Conservation (phyloP, 2,888 invertebrate species). For the Drosophila rubida region DNA sequence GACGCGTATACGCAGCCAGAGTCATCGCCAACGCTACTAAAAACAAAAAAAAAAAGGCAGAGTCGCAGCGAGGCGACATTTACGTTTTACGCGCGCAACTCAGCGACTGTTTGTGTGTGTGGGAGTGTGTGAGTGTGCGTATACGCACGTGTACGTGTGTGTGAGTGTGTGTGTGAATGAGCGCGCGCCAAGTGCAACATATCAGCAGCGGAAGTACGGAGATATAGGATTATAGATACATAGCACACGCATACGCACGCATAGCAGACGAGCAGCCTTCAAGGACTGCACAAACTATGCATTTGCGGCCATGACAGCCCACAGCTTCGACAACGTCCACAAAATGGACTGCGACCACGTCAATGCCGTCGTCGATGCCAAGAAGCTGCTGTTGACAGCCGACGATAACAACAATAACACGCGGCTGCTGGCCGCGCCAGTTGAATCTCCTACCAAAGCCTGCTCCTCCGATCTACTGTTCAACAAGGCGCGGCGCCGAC, state of each 20-base stretch:
- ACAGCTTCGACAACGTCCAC: slow-evolving; percentile 40
- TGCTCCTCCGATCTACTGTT: slow-evolving; percentile 66
- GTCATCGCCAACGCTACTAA: background rate
- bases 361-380: slow-evolving; percentile 14
- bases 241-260: slow-evolving; percentile 12
- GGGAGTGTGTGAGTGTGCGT: slow-evolving; percentile 7
- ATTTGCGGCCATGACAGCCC: slow-evolving; percentile 57
- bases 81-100: slow-evolving; percentile 79
- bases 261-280: slow-evolving; percentile 10
- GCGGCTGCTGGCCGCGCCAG: slow-evolving; percentile 43
- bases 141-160: slow-evolving; percentile 23
- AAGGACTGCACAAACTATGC: slow-evolving; percentile 56
- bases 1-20: slow-evolving; percentile 25
- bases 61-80: slow-evolving; percentile 41
- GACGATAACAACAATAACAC: slow-evolving; percentile 15
- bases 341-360: slow-evolving; percentile 53
- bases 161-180: slow-evolving; percentile 62
- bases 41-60: no score
- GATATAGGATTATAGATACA: slow-evolving; percentile 6
- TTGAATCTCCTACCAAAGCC: slow-evolving; percentile 34
- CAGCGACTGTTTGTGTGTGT: slow-evolving; percentile 34
- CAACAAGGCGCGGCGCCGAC: slow-evolving; percentile 68
- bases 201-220: slow-evolving; percentile 43
- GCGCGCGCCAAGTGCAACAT: slow-evolving; percentile 73
- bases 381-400: slow-evolving; percentile 33